Base-by-base conservation (phyloP, 2,797 vertebrate species). In the Megalops cyprinoides region DNA sequence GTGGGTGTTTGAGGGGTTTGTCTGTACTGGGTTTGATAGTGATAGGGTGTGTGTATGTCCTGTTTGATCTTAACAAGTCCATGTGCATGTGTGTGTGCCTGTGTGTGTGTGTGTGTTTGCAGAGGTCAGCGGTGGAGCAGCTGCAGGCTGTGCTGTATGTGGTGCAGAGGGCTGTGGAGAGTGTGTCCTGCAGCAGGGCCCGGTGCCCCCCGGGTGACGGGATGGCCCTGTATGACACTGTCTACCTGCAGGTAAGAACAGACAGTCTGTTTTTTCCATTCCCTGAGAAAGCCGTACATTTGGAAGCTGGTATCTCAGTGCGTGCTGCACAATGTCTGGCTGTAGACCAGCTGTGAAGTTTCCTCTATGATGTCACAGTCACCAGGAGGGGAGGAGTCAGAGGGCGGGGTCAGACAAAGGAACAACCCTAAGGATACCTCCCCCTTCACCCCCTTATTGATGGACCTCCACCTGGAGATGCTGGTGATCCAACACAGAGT, bases 381-480 rank as follows among this genome's bases (percentile, higher is more conserved):
- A 28, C 62, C 65, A 62, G 77, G n/a, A 65, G 77, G 87, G 48
- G 78, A 69, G 42, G 80, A 89, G 49, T 31, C 74, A 53, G 76
- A 87, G 3, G 78, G 76, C 84, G 39, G 14, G 34, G 7, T 51
- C 14, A 18, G 67, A 37, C 49, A 39, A 56, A 51, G 2, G 25
- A 81, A 31, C 75, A 56, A 0, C 69, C 39, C 81, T 34, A 80
- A 23, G 49, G 46, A 39, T 87, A 81, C 75, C 82, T 53, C 82
- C 81, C 78, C 51, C 60, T 84, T 75, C 80, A 53, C 90, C 87
- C 81, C 86, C 78, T 89, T 96, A 79, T 86, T 91, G 39, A 89
- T 90, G 91, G 97, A 99, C 90, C 93, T 98, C 77, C 94, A 98
- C 79, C 88, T 97, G 79, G 94, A 99, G 65, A 93, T 99, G 18